phyloP scores from a whole-genome alignment of 2,888 invertebrate genomes.

The Phorcus lineatus region DNA sequence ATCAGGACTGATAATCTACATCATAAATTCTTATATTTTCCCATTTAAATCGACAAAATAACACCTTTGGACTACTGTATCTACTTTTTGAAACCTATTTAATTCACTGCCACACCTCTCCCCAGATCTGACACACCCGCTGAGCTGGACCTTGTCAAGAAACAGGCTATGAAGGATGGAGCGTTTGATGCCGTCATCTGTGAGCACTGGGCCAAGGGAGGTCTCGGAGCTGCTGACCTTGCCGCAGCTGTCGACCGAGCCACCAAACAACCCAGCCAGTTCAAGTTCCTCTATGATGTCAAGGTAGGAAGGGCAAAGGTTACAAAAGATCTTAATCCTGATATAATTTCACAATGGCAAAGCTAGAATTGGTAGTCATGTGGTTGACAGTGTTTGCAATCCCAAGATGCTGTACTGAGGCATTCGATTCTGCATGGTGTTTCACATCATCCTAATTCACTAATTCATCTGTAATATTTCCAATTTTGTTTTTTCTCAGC shows the following conservation, averaged over 20 bases:
- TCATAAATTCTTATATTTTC: no score
- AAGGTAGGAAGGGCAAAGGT: conserved; percentile 59
- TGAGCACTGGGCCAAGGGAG: conserved; percentile 92
- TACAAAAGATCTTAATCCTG: background rate
- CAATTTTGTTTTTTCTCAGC: conserved; percentile 64
- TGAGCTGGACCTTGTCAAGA: conserved; percentile 87
- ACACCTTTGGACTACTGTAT: no score
- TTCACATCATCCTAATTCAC: no score
- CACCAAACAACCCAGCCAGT: conserved; percentile 80
- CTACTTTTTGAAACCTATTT: no score
- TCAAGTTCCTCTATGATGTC: conserved; percentile 78
- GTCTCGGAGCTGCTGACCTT: conserved; percentile 88
- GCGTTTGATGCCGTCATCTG: conserved; percentile 92
- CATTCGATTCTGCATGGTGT: no score
- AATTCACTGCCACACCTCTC: background rate
- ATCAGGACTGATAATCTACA: no score
- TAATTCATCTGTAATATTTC: no score
- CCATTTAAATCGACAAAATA: no score
- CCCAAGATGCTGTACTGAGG: no score
- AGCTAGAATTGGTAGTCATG: background rate
- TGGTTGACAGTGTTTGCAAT: no score
- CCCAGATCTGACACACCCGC: conserved; percentile 88
- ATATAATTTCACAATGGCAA: background rate
- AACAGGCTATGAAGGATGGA: conserved; percentile 85
- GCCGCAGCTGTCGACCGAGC: conserved; percentile 91